Evolutionary conservation across 2,888 invertebrate species (phyloP).

Genomic region (Holacanthella duospinosa): DNA sequence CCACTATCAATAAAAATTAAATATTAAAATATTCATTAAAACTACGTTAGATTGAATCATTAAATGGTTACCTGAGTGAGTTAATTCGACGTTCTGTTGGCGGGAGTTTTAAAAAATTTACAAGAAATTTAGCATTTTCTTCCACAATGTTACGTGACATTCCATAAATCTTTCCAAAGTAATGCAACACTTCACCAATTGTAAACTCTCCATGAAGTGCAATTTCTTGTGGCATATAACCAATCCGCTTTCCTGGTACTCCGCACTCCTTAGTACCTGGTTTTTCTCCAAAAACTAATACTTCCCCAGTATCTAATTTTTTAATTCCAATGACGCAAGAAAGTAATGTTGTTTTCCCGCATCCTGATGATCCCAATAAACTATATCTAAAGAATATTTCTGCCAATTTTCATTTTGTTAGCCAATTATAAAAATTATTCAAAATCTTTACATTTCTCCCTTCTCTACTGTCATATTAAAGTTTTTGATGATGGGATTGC

Average conservation of each 20-base stretch:
- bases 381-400: slow-evolving; percentile 2
- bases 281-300: slow-evolving; percentile 15
- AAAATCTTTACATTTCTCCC: no score
- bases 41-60: neutral
- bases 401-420: no score
- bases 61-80: slow-evolving; percentile 53
- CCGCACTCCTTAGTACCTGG: slow-evolving; percentile 18
- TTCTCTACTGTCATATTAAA: no score
- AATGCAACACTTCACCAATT: no score
- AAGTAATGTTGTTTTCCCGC: slow-evolving; percentile 9
- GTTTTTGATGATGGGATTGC: no score
- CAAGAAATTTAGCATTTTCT: slow-evolving; percentile 68
- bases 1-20: no score
- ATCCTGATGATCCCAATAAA: slow-evolving; percentile 7
- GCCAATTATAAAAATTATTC: no score
- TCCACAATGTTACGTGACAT: no score
- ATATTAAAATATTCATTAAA: slow-evolving; percentile 31
- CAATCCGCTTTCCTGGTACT: no score
- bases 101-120: slow-evolving; percentile 81
- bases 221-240: no score
- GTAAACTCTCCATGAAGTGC: no score
- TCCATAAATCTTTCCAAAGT: no score
- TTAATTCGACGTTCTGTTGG: slow-evolving; percentile 68
- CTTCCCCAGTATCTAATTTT: slow-evolving; percentile 18
- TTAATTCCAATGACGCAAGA: slow-evolving; percentile 2